A percentile compares a stretch with the other conserved stretches of the same genome.
Evolutionary conservation across 2,888 invertebrate species (phyloP).

Genomic region (Callyntrura guangdongensis): DNA sequence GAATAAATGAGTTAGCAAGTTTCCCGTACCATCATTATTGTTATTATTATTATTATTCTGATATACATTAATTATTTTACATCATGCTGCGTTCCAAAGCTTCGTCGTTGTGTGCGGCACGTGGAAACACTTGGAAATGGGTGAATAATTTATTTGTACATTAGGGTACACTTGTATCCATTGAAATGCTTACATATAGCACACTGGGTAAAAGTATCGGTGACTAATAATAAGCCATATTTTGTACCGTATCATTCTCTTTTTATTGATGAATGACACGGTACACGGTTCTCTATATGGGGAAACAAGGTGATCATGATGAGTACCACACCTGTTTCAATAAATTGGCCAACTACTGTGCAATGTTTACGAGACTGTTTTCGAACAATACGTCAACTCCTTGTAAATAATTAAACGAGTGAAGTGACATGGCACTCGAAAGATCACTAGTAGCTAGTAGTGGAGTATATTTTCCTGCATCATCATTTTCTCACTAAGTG

Average conservation of each 20-base stretch:
- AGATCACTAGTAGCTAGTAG: constrained; percentile 8
- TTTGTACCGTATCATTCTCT: neutral
- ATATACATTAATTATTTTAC: constrained; percentile 70
- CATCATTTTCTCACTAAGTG: constrained; percentile 53
- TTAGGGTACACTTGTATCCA: neutral
- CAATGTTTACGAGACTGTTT: neutral
- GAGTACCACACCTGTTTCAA: constrained; percentile 70
- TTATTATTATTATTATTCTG: neutral
- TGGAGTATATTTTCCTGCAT: neutral
- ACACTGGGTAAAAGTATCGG: constrained; percentile 20
- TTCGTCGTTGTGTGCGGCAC: constrained; percentile 77
- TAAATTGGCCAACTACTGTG: constrained; percentile 55
- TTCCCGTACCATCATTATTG: neutral
- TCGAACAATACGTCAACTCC: constrained; percentile 33
- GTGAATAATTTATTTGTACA: constrained; percentile 47
- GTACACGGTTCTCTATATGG: constrained; percentile 42
- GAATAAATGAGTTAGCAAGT: constrained; percentile 56
- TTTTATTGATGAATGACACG: constrained; percentile 40
- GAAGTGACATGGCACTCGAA: constrained; percentile 66
- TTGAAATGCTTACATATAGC: neutral
- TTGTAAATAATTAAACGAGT: constrained; percentile 70
- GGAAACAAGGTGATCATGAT: constrained; percentile 47
- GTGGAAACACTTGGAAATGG: constrained; percentile 73
- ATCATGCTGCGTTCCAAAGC: constrained; percentile 72
- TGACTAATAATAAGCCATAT: constrained; percentile 56